These are phyloP conservation scores for Alaudala cheleensis DNA, from an alignment of 2,113 vertebrate species.

Conservation along the genomic window DNA sequence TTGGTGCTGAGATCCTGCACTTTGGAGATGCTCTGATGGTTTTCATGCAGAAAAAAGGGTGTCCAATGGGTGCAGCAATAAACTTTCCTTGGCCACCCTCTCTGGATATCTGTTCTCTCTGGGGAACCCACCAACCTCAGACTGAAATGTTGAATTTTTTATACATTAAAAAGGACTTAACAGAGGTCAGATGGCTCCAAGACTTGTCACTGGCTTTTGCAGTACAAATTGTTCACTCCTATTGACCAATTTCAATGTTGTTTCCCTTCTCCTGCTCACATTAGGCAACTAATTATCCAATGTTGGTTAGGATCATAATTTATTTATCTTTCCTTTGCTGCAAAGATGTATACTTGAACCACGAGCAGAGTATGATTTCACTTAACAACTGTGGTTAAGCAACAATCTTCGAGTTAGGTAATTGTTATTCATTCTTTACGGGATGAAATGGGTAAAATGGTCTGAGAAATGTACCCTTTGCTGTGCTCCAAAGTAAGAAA, in stretches of 20 bases:
- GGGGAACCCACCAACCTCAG: not conserved
- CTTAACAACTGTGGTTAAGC: not conserved
- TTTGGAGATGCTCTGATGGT: not conserved
- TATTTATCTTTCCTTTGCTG: not conserved
- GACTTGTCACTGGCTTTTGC: not conserved
- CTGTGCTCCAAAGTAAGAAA: conserved; percentile 23
- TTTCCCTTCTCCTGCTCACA: not conserved
- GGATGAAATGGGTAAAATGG: not conserved
- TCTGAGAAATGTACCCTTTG: conserved; percentile 20
- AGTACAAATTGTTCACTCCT: not conserved
- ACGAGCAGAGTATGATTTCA: conserved; percentile 17
- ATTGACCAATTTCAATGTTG: not conserved
- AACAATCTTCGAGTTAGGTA: not conserved
- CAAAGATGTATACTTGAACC: not conserved
- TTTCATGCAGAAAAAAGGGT: not conserved
- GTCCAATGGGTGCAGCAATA: not conserved
- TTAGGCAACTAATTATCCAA: not conserved
- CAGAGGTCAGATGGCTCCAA: not conserved
- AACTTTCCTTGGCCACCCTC: not conserved
- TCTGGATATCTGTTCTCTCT: not conserved
- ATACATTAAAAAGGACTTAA: not conserved
- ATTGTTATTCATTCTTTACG: conserved; percentile 5
- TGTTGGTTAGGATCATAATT: not conserved
- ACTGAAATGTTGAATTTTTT: not conserved
- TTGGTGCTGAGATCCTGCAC: not conserved